Base-by-base conservation (phyloP, 2,888 invertebrate genomes). In the Limnephilus rhombicus region DNA sequence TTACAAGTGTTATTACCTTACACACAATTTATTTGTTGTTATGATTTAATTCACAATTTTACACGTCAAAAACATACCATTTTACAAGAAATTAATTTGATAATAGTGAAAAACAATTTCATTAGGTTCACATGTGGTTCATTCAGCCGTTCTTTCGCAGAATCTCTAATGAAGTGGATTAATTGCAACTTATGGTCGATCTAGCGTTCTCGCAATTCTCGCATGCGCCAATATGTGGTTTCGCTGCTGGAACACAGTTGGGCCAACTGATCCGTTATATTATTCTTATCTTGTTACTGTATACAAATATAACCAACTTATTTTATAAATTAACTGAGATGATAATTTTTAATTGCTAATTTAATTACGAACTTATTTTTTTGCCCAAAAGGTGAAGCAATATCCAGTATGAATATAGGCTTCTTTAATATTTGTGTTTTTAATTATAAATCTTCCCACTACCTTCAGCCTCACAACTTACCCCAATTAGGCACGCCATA, bases 81-180 rank as follows among this genome's bases (percentile, higher is more conserved):
- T 18, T 15, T 4, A 15, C 49, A 49, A 0, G 12, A 45, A 49
- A 15, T 15, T 49, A 12, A 13, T 49, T 13, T 49, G 49, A 13
- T 4, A 15, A 15, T 5, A 18, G 53, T 18, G 53, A 53, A 53
- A 53, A 53, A 15, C 53, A 18, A 68, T 68, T 68, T 68, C 4
- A 24, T 9, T 68, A 9, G 45, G 11, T 45, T 12, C 68, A 24
- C 68, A 68, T n/a, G 68, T 18, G 11, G 83, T 34, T 83, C 34
- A 37, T 41, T 83, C 83, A 37, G 34, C 83, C 83, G 34, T 83
- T 37, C 18, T 15, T 83, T 15, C 12, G 18, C 9, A 7, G 31
- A 11, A 41, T 18, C 24, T 24, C 83, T 83, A 83, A 83, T 83
- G 83, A 83, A 41, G 83, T 83, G 83, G 12, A 83, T 83, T 24